These are phyloP conservation scores for Rhagoletis zephyria DNA, from an alignment of 1,140 invertebrate genomes.

Conservation along the genomic window DNA sequence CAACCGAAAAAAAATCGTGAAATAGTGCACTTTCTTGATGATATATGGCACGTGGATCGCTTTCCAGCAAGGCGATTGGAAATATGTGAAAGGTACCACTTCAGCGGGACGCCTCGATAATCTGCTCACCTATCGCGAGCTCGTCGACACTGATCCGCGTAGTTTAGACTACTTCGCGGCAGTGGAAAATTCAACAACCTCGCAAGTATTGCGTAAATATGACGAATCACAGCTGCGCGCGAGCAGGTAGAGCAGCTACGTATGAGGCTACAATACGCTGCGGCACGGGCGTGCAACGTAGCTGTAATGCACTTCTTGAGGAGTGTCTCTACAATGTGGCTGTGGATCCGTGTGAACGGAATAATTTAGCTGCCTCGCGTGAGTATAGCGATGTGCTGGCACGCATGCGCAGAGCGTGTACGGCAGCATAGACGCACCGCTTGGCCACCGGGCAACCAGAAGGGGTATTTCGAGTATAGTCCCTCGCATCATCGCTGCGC, in stretches of 20 bases:
- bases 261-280: constrained; percentile 73
- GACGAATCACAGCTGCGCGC: constrained; percentile 60
- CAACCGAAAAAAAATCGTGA: constrained; percentile 72
- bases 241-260: constrained; percentile 72
- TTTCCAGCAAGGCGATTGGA: constrained; percentile 81
- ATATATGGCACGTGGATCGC: constrained; percentile 77
- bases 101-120: constrained; percentile 73
- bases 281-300: constrained; percentile 56
- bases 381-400: constrained; percentile 59
- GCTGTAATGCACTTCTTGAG: constrained; percentile 73
- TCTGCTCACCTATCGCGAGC: constrained; percentile 72
- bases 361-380: constrained; percentile 77
- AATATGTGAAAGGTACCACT: constrained; percentile 80
- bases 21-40: constrained; percentile 84
- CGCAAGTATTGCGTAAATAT: constrained; percentile 57
- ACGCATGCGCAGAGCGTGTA: constrained; percentile 58
- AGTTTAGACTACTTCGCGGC: constrained; percentile 72
- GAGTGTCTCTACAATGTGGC: constrained; percentile 84
- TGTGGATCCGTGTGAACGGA: constrained; percentile 84
- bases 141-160: constrained; percentile 63
- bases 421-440: constrained; percentile 59
- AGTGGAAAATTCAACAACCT: constrained; percentile 74
- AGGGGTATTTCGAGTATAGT: constrained; percentile 54
- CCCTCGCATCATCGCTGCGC: constrained; percentile 63
- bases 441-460: not conserved